A percentile compares a stretch with the other conserved stretches of the same genome.
Conservation (phyloP, 2,797 vertebrate species). For the Balearica regulorum region DNA sequence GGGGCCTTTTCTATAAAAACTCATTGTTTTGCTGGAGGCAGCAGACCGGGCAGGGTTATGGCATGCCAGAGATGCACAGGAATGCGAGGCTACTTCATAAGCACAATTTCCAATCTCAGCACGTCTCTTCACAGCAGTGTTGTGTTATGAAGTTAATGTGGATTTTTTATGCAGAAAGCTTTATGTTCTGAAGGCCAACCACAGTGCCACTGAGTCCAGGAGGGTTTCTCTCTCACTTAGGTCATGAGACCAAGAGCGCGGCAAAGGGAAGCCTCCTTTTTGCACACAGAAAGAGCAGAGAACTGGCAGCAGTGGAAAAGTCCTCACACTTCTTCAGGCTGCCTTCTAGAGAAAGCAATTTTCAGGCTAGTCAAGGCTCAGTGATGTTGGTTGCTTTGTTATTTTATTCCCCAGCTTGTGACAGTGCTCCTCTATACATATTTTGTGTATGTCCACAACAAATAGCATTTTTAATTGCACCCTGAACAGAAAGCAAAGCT, state of each 20-base stretch:
- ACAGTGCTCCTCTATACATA: neutral
- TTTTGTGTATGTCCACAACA: neutral
- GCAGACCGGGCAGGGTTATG: neutral
- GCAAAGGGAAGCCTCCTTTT: neutral
- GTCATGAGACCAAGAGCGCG: neutral
- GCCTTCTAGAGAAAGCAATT: neutral
- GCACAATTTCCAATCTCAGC: neutral
- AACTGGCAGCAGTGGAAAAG: neutral
- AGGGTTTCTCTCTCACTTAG: neutral
- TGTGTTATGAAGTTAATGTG: neutral
- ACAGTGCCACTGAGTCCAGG: rapidly evolving
- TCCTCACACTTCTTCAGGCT: neutral
- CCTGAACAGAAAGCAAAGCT: neutral
- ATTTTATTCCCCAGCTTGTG: neutral
- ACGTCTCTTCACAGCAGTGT: neutral
- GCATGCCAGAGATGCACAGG: conserved; percentile 3
- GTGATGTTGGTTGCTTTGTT: neutral
- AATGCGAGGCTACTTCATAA: conserved; percentile 3
- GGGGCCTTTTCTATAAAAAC: neutral
- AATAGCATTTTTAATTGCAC: neutral
- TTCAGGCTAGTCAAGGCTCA: neutral
- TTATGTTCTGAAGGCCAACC: neutral
- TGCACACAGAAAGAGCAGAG: neutral
- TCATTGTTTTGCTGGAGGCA: conserved; percentile 8
- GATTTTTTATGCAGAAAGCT: neutral